Evolutionary conservation across 2,797 vertebrate species (phyloP).

Genomic region (Amniataba percoides): DNA sequence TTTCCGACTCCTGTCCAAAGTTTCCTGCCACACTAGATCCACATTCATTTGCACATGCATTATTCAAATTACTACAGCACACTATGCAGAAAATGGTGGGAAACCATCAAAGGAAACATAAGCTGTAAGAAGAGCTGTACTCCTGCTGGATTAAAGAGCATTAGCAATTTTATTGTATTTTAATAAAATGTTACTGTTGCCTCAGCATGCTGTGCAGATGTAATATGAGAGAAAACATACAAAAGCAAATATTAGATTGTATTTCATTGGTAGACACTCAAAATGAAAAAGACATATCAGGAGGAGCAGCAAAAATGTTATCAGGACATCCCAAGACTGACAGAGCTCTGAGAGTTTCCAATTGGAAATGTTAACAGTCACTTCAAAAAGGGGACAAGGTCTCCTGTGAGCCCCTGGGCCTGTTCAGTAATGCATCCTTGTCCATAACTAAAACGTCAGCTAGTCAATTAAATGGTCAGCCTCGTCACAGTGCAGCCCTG

Average conservation of each 20-base stretch:
- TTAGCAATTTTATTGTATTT: not conserved
- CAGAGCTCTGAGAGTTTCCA: not conserved
- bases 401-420: not conserved
- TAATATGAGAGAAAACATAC: too few species aligned
- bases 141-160: not conserved
- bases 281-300: not conserved
- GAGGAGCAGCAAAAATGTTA: not conserved
- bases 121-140: not conserved
- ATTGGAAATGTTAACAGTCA: not conserved
- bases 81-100: not conserved
- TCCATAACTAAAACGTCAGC: constrained; percentile 1
- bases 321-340: too few species aligned
- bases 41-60: not conserved
- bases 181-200: not conserved
- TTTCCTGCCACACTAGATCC: not conserved
- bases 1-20: not conserved
- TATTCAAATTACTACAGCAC: not conserved
- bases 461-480: not conserved
- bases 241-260: too few species aligned
- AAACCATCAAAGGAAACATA: not conserved
- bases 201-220: too few species aligned
- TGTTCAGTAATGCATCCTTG: not conserved
- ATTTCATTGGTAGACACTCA: not conserved
- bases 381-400: not conserved
- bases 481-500: not conserved